Base-by-base conservation (phyloP, 2,797 vertebrate species). In the Pterois miles region DNA sequence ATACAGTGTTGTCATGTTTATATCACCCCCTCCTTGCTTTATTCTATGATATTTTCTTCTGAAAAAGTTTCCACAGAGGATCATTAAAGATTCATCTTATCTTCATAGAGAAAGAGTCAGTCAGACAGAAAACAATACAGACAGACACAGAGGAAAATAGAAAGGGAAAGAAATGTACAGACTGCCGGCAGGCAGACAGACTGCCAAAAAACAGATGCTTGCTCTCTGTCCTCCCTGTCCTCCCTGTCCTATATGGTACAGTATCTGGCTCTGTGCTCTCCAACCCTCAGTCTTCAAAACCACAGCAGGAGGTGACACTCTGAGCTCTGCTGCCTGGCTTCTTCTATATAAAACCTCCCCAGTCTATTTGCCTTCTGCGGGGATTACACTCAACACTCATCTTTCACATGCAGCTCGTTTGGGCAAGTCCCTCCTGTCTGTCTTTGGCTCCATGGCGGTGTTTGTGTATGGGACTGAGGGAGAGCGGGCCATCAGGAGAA, bases 51-150 rank as follows among this genome's bases (percentile, higher is more conserved):
- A 80, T 76, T 64, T 74, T 71, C 65, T 68, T 80, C 71, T 80
- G 71, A 43, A 83, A 90, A 90, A 90, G 76, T 89, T 92, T 90
- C 66, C 72, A 75, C 33, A 7, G 77, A 62, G 65, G 52, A 86
- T 88, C 91, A 89, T 94, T 89, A 92, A 92, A 88, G 69, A 93
- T 92, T 92, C 80, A 89, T 91, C 57, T 66, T 16, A 65, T 86
- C 82, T 88, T 90, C 85, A 76, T 59, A 82, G 80, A 68, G 78
- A 57, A 71, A 86, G 83, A 85, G 63, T 74, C 84, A 81, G 38
- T 67, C 81, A 83, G 83, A 80, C 52, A 43, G 66, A 86, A 80
- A 92, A 89, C 87, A 92, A 87, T 88, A 56, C 67, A 78, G 57
- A 82, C 58, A 66, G 57, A 73, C 60, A 48, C 64, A 52, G 74